Evolutionary conservation across 2,888 invertebrate genomes (phyloP), one percentile per base, ranked within the genome.

Genomic region (Tipula unca): DNA sequence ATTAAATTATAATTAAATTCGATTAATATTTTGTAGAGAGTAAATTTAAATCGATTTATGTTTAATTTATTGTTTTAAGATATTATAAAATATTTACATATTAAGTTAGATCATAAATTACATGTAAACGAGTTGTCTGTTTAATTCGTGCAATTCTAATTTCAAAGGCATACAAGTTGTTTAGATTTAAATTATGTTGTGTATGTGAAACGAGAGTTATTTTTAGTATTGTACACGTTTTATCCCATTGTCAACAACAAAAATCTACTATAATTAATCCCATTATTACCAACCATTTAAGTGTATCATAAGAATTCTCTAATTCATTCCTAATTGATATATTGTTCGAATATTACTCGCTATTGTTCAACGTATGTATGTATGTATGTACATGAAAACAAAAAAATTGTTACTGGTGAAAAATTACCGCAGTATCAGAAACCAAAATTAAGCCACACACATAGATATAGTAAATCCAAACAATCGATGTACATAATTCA

Each of bases 251-350:
- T 48, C 32, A 32, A 32, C 32, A 48, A 17, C 48, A 25, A 25
- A 10, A 69, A 25, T 4, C 25, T 25, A 13, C 3, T 2, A 69
- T 69, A 69, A 69, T 69, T 25, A 69, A 25, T 69, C 25, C 20
- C 69, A 69, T 69, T 69, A 69, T 69, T 69, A 69, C 69, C 25
- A 69, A 69, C 69, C 69, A 69, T 69, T 69, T 69, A 69, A 69
- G 69, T 69, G 69, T 69, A 10, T 25, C 20, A 25, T 69, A 69
- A 69, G 69, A 69, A 69, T 69, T 69, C 69, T 69, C 25, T 69
- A 48, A 69, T 69, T 69, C 69, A 69, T 10, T 20, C 20, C 69
- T 69, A 69, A 69, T 69, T 69, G 69, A 20, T 25, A 10, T 25
- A 69, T 69, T 69, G 69, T 69, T 69, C 69, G 25, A 69, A 10